Evolutionary conservation across 2,797 vertebrate genomes (phyloP).

Genomic region (Alca torda): DNA sequence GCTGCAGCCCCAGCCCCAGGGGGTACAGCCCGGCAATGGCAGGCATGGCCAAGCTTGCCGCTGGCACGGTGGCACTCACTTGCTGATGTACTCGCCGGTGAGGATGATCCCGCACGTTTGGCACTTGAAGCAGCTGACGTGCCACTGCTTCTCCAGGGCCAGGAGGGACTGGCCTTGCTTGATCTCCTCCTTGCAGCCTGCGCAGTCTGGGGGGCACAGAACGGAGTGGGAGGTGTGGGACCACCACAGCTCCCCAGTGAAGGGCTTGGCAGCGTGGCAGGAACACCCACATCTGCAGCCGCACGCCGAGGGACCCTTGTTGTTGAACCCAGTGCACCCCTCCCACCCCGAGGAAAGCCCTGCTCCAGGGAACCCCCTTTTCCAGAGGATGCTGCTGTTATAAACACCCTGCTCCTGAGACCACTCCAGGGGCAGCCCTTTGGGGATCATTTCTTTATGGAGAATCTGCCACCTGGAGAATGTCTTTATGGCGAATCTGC

Average conservation of each 20-base stretch:
- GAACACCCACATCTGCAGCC: neutral
- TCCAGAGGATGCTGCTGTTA: neutral
- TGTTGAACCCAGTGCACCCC: rapidly evolving
- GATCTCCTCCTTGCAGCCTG: constrained; percentile 95
- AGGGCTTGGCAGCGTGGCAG: rapidly evolving
- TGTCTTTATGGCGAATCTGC: neutral
- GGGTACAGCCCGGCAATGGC: neutral
- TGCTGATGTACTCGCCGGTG: constrained; percentile 99
- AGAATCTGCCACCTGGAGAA: neutral
- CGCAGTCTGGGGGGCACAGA: constrained; percentile 84
- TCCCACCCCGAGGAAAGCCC: neutral
- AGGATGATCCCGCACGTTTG: constrained; percentile 93
- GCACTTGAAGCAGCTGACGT: constrained; percentile 98
- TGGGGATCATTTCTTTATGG: neutral
- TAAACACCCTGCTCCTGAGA: neutral
- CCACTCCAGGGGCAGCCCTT: neutral
- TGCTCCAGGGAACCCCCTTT: neutral
- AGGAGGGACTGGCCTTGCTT: constrained; percentile 96
- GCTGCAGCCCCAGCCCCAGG: neutral
- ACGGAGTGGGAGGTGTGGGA: neutral
- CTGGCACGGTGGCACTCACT: constrained; percentile 77
- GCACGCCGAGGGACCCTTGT: rapidly evolving
- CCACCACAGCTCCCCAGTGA: rapidly evolving
- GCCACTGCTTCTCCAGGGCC: constrained; percentile 98
- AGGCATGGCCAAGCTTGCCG: rapidly evolving